Evolutionary conservation across 1,140 invertebrate species (phyloP).

Genomic region (Aphelenchoides besseyi): DNA sequence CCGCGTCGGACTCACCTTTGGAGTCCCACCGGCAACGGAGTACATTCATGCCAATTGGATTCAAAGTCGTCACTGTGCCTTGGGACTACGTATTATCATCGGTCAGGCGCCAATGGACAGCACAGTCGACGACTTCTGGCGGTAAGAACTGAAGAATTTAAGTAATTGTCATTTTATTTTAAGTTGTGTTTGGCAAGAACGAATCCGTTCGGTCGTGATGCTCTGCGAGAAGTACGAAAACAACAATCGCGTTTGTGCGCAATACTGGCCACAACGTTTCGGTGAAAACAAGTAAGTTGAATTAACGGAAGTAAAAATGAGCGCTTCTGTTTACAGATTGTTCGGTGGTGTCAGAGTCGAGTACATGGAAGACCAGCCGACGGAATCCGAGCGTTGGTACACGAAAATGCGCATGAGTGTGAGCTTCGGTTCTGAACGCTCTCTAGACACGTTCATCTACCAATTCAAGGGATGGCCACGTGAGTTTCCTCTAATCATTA

Average conservation of each 20-base stretch:
- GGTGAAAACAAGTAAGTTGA: background rate
- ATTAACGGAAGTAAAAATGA: background rate
- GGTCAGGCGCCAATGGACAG: constrained; percentile 63
- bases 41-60: background rate
- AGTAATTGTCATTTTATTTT: too few species aligned
- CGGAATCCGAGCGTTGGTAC: background rate
- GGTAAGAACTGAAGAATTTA: too few species aligned
- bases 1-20: background rate
- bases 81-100: constrained; percentile 60
- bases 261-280: background rate
- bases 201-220: constrained; percentile 47
- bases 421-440: background rate
- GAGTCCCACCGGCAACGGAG: background rate
- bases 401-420: background rate
- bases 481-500: background rate
- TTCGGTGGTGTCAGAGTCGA: background rate
- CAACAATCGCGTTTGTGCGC: background rate
- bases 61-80: background rate
- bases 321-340: background rate
- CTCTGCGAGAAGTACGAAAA: constrained; percentile 34
- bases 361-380: background rate
- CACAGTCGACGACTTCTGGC: constrained; percentile 64
- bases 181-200: constrained; percentile 61
- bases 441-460: background rate
- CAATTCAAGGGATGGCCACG: background rate